Evolutionary conservation across 2,888 invertebrate species (phyloP).

Genomic region (Pristionchus exspectatus): DNA sequence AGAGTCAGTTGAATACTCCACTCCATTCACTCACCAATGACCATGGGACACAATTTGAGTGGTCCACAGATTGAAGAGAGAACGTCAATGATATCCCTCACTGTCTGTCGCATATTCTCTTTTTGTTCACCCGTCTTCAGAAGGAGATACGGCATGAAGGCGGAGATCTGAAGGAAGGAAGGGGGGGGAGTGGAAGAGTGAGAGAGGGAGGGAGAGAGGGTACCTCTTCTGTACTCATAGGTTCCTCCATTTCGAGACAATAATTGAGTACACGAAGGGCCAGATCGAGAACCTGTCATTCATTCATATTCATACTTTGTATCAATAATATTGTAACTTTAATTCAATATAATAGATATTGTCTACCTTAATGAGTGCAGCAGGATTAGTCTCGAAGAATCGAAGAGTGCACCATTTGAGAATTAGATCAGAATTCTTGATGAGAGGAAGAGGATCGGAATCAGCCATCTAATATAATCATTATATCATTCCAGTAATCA

Average conservation of each 20-base stretch:
- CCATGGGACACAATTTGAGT: constrained; percentile 62
- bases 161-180: constrained; percentile 93
- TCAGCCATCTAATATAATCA: constrained; percentile 59
- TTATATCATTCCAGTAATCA: background rate
- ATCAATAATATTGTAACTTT: too few species aligned
- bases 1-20: background rate
- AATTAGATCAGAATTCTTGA: constrained; percentile 93
- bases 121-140: constrained; percentile 84
- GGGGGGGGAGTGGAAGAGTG: too few species aligned
- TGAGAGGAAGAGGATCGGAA: constrained; percentile 85
- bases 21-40: constrained; percentile 59
- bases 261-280: constrained; percentile 59
- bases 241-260: constrained; percentile 86
- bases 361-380: constrained; percentile 89
- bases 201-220: too few species aligned
- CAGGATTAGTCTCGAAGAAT: constrained; percentile 99
- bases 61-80: constrained; percentile 65
- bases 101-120: constrained; percentile 63
- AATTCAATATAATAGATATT: background rate
- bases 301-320: background rate
- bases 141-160: constrained; percentile 95
- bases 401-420: constrained; percentile 96
- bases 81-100: constrained; percentile 64
- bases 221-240: constrained; percentile 87
- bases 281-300: constrained; percentile 60